Evolutionary conservation across 2,797 vertebrate genomes (phyloP), one percentile per base, ranked within the genome.

Genomic region (Gambusia yucatana): DNA sequence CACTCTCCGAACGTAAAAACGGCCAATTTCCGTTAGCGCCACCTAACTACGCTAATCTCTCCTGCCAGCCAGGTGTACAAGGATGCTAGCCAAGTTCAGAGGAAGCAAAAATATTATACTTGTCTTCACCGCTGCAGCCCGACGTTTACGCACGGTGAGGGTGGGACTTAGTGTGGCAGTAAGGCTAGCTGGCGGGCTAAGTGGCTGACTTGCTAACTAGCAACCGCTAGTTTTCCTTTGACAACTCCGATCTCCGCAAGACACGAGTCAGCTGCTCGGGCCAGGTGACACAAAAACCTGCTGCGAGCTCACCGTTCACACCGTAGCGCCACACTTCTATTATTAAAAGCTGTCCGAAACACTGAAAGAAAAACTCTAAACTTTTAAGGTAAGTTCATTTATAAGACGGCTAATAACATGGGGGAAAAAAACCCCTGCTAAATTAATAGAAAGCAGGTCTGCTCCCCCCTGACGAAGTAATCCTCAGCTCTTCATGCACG

Each of bases 131-230:
- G 88, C 88, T 79, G 90, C 85, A 90, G 91, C 86, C 87, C 90
- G 86, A 86, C 88, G 91, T 92, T 86, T 89, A 91, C 92, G 90
- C 90, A 91, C 30, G 72, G 46, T 43, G 85, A 94, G 93, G 93
- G 93, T 90, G 94, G 93, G 93, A 94, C 93, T 93, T 91, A 78
- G 61, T 81, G 88, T 81, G 84, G 75, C 81, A 43, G 82, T 8
- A 57, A 65, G 39, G 87, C 82, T 91, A 89, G 82, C 88, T 55
- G 82, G 28, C 79, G 80, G 77, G 88, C 90, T 91, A 89, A 89
- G 82, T 73, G 80, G 77, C 80, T 81, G 75, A 81, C 76, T 72
- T 78, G 90, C 88, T 90, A 85, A 91, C 82, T 86, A 89, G 88
- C 82, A 55, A 57, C 73, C 75, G 79, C 78, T 83, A 70, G 80